Evolutionary conservation across 92 coral and sea anemone species (phyloP).

Genomic region (Palythoa heliodiscus): DNA sequence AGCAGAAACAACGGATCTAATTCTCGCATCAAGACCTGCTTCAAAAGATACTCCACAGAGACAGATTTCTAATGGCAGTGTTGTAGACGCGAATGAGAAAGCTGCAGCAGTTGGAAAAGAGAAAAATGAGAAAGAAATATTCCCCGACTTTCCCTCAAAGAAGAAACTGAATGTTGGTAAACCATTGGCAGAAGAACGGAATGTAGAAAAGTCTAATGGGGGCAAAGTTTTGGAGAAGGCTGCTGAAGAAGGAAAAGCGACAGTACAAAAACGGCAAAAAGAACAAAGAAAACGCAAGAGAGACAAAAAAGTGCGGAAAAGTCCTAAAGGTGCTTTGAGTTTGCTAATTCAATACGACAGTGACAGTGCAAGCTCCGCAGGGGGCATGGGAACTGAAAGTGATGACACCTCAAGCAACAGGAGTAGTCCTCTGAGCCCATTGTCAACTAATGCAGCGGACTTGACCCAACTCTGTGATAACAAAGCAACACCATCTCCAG

Average conservation of each 20-base stretch:
- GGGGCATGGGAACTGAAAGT: constrained; percentile 73
- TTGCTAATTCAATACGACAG: constrained; percentile 89
- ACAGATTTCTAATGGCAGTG: neutral
- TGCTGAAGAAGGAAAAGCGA: neutral
- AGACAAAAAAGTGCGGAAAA: constrained; percentile 13
- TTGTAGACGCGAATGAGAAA: neutral
- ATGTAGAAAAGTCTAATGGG: neutral
- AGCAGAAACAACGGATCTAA: neutral
- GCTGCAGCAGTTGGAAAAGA: neutral
- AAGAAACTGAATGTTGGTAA: neutral
- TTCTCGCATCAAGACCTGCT: neutral
- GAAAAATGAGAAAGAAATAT: neutral
- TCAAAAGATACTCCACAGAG: neutral
- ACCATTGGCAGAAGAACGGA: neutral
- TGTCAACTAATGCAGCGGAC: constrained; percentile 20
- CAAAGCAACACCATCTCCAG: constrained; percentile 45
- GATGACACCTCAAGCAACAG: constrained; percentile 77
- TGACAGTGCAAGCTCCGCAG: constrained; percentile 85
- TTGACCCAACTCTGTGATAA: constrained; percentile 10
- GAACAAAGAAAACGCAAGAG: constrained; percentile 11
- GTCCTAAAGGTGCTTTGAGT: constrained; percentile 76
- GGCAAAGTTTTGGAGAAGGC: neutral
- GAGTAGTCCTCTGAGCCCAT: constrained; percentile 67
- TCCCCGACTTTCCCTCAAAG: neutral
- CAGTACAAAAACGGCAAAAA: neutral